Base-by-base conservation (phyloP, 2,888 invertebrate species). In the Hemithea aestivaria region DNA sequence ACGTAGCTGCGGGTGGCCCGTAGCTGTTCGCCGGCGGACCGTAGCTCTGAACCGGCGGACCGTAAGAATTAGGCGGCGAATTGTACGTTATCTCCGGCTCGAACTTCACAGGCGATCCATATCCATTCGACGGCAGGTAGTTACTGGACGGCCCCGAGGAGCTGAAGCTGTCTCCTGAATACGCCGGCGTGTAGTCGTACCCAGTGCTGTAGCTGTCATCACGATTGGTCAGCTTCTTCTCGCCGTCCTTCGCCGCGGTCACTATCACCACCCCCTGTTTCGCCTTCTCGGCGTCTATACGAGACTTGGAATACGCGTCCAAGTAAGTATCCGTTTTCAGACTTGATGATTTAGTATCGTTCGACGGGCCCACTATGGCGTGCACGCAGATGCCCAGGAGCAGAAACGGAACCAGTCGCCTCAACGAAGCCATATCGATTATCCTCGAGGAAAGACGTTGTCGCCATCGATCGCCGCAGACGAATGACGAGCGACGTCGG, bases 291-390 rank as follows among this genome's bases (percentile, higher is more conserved):
- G 74, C 88, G 72, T 69, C 85, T 60, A 67, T 82, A 64, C 59
- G 68, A 10, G 91, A 90, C 53, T 90, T 89, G 4, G 89, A 88
- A 53, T 91, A 89, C 1, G 92, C 92, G 25, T 91, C 90, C 51
- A 92, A 68, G 56, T 92, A 92, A 1, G 91, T 90, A 65, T 92
- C 92, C 1, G 76, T 77, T 63, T 82, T 83, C 32, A 72, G 61
- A 16, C 45, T 28, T 32, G 58, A 51, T 10, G 57, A 42, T 57
- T 79, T 81, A 1, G 80, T 84, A 38, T 58, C 64, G 45, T 82
- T 85, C 10, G 47, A 40, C 7, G 82, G 83, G n/a, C 79, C 80
- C 6, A 83, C 66, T 26, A 87, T 83, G 27, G 84, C 85, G 23
- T 72, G 58, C 40, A 58, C 81, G 49, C 68, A 73, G 47, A 58